phyloP scores from a whole-genome alignment of 1,140 invertebrate genomes.

The Trachymyrmex cornetzi region DNA sequence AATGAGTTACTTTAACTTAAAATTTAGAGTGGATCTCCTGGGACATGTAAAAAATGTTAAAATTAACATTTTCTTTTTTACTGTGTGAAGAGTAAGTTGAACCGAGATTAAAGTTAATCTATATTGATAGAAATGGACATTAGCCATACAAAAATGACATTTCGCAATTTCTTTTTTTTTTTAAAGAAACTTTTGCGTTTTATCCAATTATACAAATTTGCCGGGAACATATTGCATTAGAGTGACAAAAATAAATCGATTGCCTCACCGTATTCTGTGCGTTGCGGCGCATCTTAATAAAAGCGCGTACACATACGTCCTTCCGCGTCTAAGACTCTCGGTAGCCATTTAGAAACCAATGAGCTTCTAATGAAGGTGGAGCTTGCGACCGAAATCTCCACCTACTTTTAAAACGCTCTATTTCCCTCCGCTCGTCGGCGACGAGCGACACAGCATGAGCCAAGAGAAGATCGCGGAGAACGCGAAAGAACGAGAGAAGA shows the following conservation, averaged over 20 bases:
- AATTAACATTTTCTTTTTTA: too few species aligned
- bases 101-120: too few species aligned
- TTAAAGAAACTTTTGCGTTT: neutral
- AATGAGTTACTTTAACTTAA: too few species aligned
- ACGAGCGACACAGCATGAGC: conserved; percentile 58
- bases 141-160: neutral
- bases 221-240: conserved; percentile 21
- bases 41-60: too few species aligned
- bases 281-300: conserved; percentile 16
- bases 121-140: too few species aligned
- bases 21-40: too few species aligned
- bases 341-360: conserved; percentile 80
- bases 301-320: conserved; percentile 1
- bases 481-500: conserved; percentile 64
- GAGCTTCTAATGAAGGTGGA: conserved; percentile 85
- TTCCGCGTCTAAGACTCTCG: neutral
- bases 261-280: conserved; percentile 26
- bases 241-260: conserved; percentile 32
- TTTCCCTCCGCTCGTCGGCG: conserved; percentile 77
- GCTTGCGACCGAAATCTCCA: conserved; percentile 84
- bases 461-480: conserved; percentile 44
- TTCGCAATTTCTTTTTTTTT: neutral
- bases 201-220: neutral
- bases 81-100: too few species aligned
- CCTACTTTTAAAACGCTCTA: conserved; percentile 86